phyloP scores from a whole-genome alignment of 2,113 vertebrate genomes.

The Galbula dea region DNA sequence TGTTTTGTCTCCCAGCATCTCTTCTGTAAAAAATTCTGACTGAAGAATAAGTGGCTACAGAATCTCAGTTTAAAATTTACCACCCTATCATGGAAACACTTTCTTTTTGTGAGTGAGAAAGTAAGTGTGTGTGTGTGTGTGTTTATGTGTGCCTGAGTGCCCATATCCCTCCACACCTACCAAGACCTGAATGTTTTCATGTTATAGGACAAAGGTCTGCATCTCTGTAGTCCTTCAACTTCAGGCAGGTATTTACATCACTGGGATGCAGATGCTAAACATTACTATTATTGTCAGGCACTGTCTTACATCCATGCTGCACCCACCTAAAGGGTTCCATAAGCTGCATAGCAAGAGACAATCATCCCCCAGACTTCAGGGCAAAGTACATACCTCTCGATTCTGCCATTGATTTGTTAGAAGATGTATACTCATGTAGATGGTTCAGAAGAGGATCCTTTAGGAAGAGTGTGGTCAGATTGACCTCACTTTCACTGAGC shows the following conservation, averaged over 20 bases:
- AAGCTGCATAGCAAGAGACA: constrained; percentile 8
- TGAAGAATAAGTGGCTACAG: background rate
- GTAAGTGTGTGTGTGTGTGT: too few species aligned
- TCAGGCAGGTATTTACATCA: background rate
- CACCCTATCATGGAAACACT: background rate
- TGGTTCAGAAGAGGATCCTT: constrained; percentile 50
- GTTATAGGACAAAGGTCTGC: background rate
- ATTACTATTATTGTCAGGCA: background rate
- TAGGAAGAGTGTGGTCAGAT: constrained; percentile 60
- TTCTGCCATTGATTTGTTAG: constrained; percentile 55
- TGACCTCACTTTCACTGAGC: constrained; percentile 54
- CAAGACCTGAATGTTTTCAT: background rate
- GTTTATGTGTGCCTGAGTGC: too few species aligned
- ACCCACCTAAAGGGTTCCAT: background rate
- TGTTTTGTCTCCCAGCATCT: background rate
- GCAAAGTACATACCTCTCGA: background rate
- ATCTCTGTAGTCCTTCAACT: background rate
- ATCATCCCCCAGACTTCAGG: constrained; percentile 7
- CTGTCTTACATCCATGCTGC: background rate
- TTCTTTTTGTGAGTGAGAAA: background rate
- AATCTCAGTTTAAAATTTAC: background rate
- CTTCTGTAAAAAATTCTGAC: background rate
- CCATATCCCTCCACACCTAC: background rate
- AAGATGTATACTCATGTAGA: constrained; percentile 34
- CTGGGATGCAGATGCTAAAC: background rate